Evolutionary conservation across 2,113 vertebrate genomes (phyloP).

Genomic region (Campylorhamphus procurvoides): DNA sequence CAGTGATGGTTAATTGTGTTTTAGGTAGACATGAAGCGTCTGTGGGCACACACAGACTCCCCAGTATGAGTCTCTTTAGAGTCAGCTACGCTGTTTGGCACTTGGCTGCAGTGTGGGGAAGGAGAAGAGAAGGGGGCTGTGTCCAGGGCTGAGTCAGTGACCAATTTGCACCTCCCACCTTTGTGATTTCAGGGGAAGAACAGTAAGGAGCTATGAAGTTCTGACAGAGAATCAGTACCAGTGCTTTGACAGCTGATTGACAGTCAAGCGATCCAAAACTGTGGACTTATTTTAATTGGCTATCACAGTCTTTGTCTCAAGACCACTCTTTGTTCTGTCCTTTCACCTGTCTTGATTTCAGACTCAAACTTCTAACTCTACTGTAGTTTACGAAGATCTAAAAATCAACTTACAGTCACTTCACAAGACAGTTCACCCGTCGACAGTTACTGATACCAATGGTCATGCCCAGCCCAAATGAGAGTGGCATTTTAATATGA

Average conservation of each 20-base stretch:
- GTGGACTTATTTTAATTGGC: not conserved
- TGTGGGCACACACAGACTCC: not conserved
- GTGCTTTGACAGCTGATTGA: not conserved
- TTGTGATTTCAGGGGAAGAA: not conserved
- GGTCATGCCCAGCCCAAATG: not conserved
- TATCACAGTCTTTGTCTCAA: not conserved
- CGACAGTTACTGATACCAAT: not conserved
- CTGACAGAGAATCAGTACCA: not conserved
- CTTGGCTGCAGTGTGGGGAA: not conserved
- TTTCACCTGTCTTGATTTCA: not conserved
- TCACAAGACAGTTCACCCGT: not conserved
- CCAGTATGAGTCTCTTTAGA: not conserved
- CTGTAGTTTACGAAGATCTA: not conserved
- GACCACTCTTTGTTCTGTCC: not conserved
- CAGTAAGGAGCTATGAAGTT: not conserved
- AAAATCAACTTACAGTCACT: not conserved
- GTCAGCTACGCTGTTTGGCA: not conserved
- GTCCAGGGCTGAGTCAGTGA: not conserved
- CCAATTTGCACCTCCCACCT: not conserved
- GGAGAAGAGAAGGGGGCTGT: not conserved
- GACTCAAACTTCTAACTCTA: not conserved
- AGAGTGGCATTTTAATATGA: fast-evolving
- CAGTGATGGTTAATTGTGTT: not conserved
- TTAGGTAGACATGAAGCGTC: constrained; percentile 7
- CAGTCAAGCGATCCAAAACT: not conserved